phyloP scores from a whole-genome alignment of 2,888 invertebrate genomes.

The Apeira syringaria region DNA sequence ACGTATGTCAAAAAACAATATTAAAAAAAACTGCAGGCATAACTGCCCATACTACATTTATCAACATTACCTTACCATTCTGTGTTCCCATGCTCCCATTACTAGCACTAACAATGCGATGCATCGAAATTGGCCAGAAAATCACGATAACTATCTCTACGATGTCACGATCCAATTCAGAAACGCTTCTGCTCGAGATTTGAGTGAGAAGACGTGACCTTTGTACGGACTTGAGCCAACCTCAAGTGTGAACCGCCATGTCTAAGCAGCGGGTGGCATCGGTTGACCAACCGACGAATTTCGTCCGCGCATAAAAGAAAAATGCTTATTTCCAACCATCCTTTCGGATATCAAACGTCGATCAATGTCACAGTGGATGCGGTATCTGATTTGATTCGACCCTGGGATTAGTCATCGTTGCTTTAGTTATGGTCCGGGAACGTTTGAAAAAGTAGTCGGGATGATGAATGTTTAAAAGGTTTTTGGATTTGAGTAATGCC shows the following conservation, averaged over 20 bases:
- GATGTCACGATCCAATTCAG: slow-evolving; percentile 81
- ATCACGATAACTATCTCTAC: slow-evolving; percentile 80
- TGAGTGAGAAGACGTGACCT: slow-evolving; percentile 81
- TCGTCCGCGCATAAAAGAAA: slow-evolving; percentile 50
- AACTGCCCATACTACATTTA: slow-evolving; percentile 16
- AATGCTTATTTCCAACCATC: slow-evolving; percentile 44
- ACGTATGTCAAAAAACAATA: too few species aligned
- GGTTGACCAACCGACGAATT: slow-evolving; percentile 49
- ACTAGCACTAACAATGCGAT: slow-evolving; percentile 62
- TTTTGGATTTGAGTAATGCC: slow-evolving; percentile 19
- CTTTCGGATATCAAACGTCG: slow-evolving; percentile 73
- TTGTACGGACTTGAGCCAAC: slow-evolving; percentile 59
- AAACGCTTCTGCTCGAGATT: slow-evolving; percentile 74
- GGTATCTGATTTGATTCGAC: slow-evolving; percentile 62
- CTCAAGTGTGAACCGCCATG: slow-evolving; percentile 78
- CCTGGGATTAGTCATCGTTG: slow-evolving; percentile 63
- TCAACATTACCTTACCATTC: slow-evolving; percentile 28
- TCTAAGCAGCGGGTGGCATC: slow-evolving; percentile 73
- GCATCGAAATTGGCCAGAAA: slow-evolving; percentile 79
- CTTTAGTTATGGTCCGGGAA: slow-evolving; percentile 55
- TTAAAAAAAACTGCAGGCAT: too few species aligned
- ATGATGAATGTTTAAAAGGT: slow-evolving; percentile 35
- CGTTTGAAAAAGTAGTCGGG: slow-evolving; percentile 38
- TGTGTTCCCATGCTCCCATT: slow-evolving; percentile 80
- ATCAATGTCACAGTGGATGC: slow-evolving; percentile 69